Conservation (phyloP, 2,888 invertebrate genomes). For the Eupelmus urozonus region DNA sequence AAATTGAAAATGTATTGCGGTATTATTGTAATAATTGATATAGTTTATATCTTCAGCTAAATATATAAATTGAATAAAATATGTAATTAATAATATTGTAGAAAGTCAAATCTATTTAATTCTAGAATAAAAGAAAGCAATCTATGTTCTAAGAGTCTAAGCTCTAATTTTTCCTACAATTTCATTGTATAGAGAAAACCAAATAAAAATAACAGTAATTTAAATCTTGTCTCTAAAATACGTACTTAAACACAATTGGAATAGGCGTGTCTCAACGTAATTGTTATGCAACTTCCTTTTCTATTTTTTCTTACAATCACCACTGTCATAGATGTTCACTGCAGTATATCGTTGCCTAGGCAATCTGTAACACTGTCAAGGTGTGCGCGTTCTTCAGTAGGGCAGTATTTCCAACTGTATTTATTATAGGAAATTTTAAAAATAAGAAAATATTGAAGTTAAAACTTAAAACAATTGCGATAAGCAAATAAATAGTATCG, state of each 20-base stretch:
- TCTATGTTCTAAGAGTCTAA: too few species aligned
- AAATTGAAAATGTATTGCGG: too few species aligned
- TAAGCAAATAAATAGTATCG: too few species aligned
- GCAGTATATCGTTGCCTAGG: conserved; percentile 51
- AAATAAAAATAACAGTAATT: conserved; percentile 12
- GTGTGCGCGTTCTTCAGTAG: not conserved
- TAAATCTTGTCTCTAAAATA: conserved; percentile 15
- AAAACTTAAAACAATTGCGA: too few species aligned
- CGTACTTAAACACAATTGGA: conserved; percentile 32
- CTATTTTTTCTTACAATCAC: conserved; percentile 17
- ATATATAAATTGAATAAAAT: too few species aligned
- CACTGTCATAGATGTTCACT: conserved; percentile 17
- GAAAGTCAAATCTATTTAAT: too few species aligned
- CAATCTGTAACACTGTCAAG: conserved; percentile 37
- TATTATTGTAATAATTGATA: too few species aligned
- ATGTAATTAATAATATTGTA: too few species aligned
- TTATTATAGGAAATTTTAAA: not conserved
- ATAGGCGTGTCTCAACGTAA: conserved; percentile 7
- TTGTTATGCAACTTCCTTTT: conserved; percentile 38
- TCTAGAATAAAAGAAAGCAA: too few species aligned
- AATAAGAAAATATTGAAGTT: not conserved
- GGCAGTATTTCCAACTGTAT: not conserved
- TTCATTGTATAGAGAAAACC: too few species aligned
- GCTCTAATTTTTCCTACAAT: too few species aligned
- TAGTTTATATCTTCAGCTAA: too few species aligned